A percentile compares a stretch with the other conserved stretches of the same genome.
phyloP scores from a whole-genome alignment of 2,113 vertebrate species.

The Strix aluco region DNA sequence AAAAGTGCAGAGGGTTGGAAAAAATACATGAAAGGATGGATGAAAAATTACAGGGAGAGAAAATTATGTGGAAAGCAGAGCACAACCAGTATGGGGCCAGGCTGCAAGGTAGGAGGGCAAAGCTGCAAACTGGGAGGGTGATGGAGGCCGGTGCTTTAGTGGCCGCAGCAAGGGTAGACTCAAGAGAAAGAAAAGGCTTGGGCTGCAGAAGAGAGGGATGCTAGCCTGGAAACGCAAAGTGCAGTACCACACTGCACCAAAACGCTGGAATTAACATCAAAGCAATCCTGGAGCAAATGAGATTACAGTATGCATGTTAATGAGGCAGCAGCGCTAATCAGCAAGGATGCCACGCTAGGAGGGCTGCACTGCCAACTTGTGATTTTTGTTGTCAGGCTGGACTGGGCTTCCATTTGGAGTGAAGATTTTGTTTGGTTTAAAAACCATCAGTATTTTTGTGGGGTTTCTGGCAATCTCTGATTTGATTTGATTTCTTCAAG shows the following conservation, averaged over 20 bases:
- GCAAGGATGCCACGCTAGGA: slow-evolving; percentile 38
- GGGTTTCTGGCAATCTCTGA: slow-evolving; percentile 23
- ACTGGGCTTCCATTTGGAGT: not conserved
- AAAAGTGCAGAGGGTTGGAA: not conserved
- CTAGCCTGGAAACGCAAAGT: slow-evolving; percentile 25
- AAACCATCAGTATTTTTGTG: slow-evolving; percentile 32
- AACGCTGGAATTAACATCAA: slow-evolving; percentile 73
- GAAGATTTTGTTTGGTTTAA: slow-evolving; percentile 22
- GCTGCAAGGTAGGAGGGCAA: not conserved
- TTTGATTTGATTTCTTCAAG: slow-evolving; percentile 49
- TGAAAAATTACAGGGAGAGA: not conserved
- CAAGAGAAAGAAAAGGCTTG: not conserved
- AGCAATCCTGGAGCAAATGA: slow-evolving; percentile 69
- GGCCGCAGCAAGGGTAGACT: not conserved
- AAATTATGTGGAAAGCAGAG: not conserved
- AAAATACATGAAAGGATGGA: not conserved
- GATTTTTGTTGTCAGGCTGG: slow-evolving; percentile 48
- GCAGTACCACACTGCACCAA: slow-evolving; percentile 67
- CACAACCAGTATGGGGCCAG: not conserved
- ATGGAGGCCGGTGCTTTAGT: not conserved
- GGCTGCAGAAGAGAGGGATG: not conserved
- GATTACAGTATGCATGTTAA: slow-evolving; percentile 71
- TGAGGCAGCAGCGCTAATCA: slow-evolving; percentile 58
- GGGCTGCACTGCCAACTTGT: slow-evolving; percentile 39
- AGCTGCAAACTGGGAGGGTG: not conserved